Base-by-base conservation (phyloP, 2,888 invertebrate genomes). In the Ennomos quercinarius region DNA sequence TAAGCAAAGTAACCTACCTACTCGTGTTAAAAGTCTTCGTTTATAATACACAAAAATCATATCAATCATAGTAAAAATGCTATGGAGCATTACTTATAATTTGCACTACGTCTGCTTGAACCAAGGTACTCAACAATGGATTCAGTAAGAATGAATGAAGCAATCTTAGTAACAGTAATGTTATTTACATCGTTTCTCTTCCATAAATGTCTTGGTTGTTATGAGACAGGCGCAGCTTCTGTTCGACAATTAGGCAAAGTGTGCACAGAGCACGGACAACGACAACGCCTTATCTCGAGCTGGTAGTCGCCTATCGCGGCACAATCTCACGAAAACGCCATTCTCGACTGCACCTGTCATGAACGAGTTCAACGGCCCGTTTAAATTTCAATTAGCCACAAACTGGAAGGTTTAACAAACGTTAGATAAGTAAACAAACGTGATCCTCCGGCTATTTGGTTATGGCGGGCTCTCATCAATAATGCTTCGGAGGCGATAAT, bases 281-380 rank as follows among this genome's bases (percentile, higher is more conserved):
- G 65, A 73, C 74, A 69, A 71, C 68, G 76, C 77, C 81, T 86
- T 90, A 90, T 90, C 91, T 67, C 68, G 57, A 58, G 75, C 77
- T 86, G 72, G 87, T 86, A 87, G 88, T 86, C 77, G 63, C 74
- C 79, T 82, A 91, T 92, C 91, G 72, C 72, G 50, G 71, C 78
- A 81, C 84, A 84, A 92, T 92, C 91, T 92, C 91, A 92, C 91
- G 91, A 91, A 89, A 88, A 86, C 76, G 75, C 90, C 84, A 91
- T 91, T 88, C 72, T 66, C 62, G 77, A 76, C 85, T 87, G 89
- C 91, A 92, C 91, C 91, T 91, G 91, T 89, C 85, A 86, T 85
- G 86, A 87, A 78, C 74, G 72, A 73, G 90, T 80, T 88, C 86
- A 84, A 75, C 75, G 84, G 70, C 82, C 77, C 64, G 62, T 64